phyloP scores from a whole-genome alignment of 2,888 invertebrate genomes.

The Leptopterna dolabrata region DNA sequence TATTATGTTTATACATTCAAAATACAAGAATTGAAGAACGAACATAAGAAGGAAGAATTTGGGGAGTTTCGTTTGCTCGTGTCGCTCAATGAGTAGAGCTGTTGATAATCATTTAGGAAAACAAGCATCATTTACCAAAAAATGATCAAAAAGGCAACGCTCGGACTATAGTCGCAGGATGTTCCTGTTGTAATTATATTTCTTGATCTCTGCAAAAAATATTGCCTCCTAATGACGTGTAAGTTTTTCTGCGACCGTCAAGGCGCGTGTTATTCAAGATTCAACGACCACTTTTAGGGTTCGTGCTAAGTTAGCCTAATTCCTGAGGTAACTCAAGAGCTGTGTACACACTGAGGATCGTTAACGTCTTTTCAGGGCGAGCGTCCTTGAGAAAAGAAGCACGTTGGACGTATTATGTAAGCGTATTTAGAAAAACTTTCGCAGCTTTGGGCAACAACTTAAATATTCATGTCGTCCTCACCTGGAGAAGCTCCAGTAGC shows the following conservation, averaged over 20 bases:
- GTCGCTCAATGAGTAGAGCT: no score
- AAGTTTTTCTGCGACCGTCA: not conserved
- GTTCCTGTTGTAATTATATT: no score
- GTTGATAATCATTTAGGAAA: no score
- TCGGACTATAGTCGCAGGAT: no score
- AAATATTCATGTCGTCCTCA: not conserved
- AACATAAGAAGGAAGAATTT: no score
- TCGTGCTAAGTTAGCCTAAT: not conserved
- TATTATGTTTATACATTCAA: no score
- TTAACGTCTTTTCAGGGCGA: slow-evolving; percentile 5
- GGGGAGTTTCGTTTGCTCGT: no score
- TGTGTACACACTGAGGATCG: not conserved
- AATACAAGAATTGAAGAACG: no score
- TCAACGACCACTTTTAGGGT: not conserved
- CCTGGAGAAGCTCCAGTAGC: slow-evolving; percentile 1
- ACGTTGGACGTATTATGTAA: slow-evolving; percentile 10
- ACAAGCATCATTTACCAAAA: no score
- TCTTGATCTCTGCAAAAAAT: no score
- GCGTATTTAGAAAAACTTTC: slow-evolving; percentile 13
- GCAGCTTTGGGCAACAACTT: not conserved
- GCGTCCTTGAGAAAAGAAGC: slow-evolving; percentile 10
- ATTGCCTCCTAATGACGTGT: no score
- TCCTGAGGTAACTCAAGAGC: not conserved
- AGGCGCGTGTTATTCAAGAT: not conserved
- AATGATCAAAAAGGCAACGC: no score